Conservation (phyloP, 2,797 vertebrate species). For the Philypnodon macrostomus region DNA sequence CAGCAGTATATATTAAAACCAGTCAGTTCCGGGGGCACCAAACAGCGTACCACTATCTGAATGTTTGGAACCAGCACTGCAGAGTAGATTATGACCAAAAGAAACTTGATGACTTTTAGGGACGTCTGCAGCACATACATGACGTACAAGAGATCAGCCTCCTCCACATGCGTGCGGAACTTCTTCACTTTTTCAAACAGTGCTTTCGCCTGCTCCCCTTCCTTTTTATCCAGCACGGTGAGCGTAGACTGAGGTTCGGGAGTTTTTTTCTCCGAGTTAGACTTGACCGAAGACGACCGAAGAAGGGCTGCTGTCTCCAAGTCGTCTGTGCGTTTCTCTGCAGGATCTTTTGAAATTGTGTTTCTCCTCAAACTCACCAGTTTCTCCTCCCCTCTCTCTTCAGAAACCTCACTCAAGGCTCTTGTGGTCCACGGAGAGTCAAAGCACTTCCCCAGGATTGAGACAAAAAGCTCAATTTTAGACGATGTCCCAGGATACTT, state of each 20-base stretch:
- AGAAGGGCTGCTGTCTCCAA: conserved; percentile 57
- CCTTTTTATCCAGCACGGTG: conserved; percentile 86
- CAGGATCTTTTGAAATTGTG: conserved; percentile 51
- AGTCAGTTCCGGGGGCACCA: conserved; percentile 82
- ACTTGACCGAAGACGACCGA: conserved; percentile 64
- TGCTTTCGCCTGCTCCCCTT: conserved; percentile 91
- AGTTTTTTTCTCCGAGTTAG: conserved; percentile 74
- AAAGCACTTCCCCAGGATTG: conserved; percentile 87
- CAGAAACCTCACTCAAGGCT: conserved; percentile 87
- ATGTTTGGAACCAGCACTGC: conserved; percentile 80
- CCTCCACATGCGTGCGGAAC: conserved; percentile 87
- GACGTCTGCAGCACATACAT: conserved; percentile 89
- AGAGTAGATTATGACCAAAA: conserved; percentile 83
- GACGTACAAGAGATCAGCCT: conserved; percentile 83
- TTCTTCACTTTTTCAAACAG: conserved; percentile 93
- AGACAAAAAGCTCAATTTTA: conserved; percentile 90
- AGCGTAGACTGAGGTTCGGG: conserved; percentile 66
- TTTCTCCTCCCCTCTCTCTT: conserved; percentile 80
- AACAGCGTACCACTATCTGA: conserved; percentile 82
- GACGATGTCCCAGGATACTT: conserved; percentile 91
- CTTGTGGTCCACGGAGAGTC: conserved; percentile 92
- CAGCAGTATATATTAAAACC: conserved; percentile 88
- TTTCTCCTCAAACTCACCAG: conserved; percentile 68
- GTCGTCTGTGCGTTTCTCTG: conserved; percentile 47
- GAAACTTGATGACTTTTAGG: conserved; percentile 85